phyloP scores from a whole-genome alignment of 2,888 invertebrate species.

The Anarsia innoxiella region DNA sequence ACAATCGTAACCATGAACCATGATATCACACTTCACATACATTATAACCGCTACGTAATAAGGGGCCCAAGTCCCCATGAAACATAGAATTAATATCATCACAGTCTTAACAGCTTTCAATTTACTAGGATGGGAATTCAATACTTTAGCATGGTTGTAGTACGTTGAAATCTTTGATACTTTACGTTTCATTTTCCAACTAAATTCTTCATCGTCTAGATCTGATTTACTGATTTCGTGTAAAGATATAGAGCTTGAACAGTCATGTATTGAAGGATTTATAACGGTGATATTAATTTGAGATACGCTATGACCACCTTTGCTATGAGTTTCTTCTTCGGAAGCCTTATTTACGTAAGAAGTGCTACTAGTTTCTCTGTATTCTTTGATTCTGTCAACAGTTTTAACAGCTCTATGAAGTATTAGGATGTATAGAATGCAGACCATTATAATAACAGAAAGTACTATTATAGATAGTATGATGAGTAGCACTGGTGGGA shows the following conservation, averaged over 20 bases:
- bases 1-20: conserved; percentile 53
- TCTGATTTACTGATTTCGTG: conserved; percentile 22
- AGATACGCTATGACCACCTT: no score
- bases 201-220: conserved; percentile 17
- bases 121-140: conserved; percentile 52
- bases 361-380: conserved; percentile 31
- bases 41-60: conserved; percentile 71
- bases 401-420: conserved; percentile 69
- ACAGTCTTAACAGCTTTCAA: conserved; percentile 77
- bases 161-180: conserved; percentile 25
- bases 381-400: conserved; percentile 61
- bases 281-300: conserved; percentile 29
- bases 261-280: conserved; percentile 27
- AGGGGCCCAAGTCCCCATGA: conserved; percentile 75
- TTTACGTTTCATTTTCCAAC: conserved; percentile 19
- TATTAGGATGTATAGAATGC: conserved; percentile 70
- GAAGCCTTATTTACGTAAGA: conserved; percentile 40
- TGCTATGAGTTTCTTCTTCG: conserved; percentile 29
- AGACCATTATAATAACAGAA: conserved; percentile 50
- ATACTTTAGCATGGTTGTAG: conserved; percentile 22
- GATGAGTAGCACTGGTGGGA: conserved; percentile 65
- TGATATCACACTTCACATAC: conserved; percentile 62
- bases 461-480: conserved; percentile 62
- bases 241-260: conserved; percentile 22
- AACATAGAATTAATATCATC: conserved; percentile 71